Percentiles rank a stretch among this genome's conserved stretches.
These are phyloP conservation scores for Regulus satrapa DNA, from an alignment of 2,113 vertebrate species.

Conservation along the genomic window DNA sequence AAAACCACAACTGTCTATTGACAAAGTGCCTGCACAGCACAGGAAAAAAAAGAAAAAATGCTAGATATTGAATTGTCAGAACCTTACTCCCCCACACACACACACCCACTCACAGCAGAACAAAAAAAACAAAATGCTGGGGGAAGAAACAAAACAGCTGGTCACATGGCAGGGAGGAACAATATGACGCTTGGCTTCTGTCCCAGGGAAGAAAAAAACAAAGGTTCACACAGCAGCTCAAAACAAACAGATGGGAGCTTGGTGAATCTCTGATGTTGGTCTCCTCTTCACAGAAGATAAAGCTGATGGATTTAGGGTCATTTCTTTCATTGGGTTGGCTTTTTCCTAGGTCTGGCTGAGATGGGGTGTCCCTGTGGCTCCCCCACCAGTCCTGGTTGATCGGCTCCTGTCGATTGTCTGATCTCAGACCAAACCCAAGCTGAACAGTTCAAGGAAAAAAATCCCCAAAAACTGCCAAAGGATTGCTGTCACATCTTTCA, in stretches of 20 bases:
- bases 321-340: neutral
- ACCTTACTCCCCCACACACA: neutral
- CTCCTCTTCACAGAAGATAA: neutral
- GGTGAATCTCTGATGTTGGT: neutral
- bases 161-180: neutral
- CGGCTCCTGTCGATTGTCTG: neutral
- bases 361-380: neutral
- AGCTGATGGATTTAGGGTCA: neutral
- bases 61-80: neutral
- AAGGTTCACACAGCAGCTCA: neutral
- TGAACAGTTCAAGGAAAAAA: neutral
- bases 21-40: neutral
- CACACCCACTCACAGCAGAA: neutral
- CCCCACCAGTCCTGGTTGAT: neutral
- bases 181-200: neutral
- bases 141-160: neutral
- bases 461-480: too few relatives aligned
- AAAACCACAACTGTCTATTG: neutral
- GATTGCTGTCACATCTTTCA: neutral
- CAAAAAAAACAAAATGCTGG: neutral
- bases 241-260: neutral
- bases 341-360: neutral
- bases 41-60: neutral
- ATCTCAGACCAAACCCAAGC: neutral
- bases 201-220: neutral